Evolutionary conservation across 2,888 invertebrate species (phyloP).

Genomic region (Arenicola marina): DNA sequence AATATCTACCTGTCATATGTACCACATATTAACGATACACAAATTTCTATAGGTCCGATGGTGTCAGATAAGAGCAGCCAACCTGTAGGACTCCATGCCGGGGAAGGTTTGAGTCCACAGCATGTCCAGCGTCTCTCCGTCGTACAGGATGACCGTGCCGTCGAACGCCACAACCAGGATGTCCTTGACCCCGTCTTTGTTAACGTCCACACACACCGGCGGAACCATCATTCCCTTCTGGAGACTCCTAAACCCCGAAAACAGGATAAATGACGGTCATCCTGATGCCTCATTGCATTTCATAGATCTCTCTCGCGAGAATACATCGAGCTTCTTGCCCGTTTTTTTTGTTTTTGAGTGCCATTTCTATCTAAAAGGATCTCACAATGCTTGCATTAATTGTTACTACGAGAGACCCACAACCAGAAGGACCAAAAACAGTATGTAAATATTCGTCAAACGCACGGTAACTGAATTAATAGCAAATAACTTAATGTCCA

Average conservation of each 20-base stretch:
- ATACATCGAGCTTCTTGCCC: background rate
- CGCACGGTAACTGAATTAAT: no score
- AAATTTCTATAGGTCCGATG: no score
- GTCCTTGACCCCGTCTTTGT: conserved; percentile 50
- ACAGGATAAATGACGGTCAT: background rate
- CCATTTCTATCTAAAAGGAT: no score
- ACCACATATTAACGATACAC: no score
- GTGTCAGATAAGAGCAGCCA: background rate
- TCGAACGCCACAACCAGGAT: conserved; percentile 53
- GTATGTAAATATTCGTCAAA: no score
- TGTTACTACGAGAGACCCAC: no score
- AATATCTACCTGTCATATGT: no score
- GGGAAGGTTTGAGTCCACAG: conserved; percentile 48
- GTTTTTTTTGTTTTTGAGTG: no score
- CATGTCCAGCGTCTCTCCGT: conserved; percentile 45
- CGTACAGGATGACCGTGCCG: conserved; percentile 44
- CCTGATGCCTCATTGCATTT: background rate
- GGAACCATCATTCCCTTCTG: conserved; percentile 55
- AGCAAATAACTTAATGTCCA: no score
- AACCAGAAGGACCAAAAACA: no score
- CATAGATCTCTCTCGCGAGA: background rate
- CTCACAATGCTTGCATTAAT: no score
- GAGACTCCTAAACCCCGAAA: conserved; percentile 14
- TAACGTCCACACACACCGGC: conserved; percentile 52
- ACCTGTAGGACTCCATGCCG: conserved; percentile 56